phyloP scores from a whole-genome alignment of 1,140 invertebrate species.

The Pseudomyrmex dendroicus region DNA sequence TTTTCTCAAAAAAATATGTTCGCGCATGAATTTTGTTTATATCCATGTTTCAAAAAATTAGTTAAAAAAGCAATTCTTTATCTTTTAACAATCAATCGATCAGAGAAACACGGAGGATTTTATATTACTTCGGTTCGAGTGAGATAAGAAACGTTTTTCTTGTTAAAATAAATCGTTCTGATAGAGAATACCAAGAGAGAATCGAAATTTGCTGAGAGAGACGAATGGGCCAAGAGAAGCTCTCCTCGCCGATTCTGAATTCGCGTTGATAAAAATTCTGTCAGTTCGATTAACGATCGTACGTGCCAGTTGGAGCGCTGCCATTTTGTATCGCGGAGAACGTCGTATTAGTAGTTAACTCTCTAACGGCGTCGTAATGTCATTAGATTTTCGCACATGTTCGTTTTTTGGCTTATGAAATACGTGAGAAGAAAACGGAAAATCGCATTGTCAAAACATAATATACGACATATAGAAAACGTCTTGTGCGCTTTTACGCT shows the following conservation, averaged over 20 bases:
- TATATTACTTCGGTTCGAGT: constrained; percentile 12
- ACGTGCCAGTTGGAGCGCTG: constrained; percentile 61
- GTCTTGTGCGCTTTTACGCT: too few relatives aligned
- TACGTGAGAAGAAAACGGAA: not conserved
- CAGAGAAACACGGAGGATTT: not conserved
- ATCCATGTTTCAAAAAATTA: too few relatives aligned
- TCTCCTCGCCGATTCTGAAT: constrained; percentile 28
- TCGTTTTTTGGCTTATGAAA: constrained; percentile 34
- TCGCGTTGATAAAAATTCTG: constrained; percentile 59
- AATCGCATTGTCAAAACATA: too few relatives aligned
- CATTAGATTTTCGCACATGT: constrained; percentile 16
- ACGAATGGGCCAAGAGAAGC: constrained; percentile 33
- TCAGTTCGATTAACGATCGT: constrained; percentile 59
- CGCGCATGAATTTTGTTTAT: too few relatives aligned
- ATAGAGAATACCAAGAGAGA: constrained; percentile 27
- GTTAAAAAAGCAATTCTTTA: too few relatives aligned
- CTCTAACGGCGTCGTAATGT: constrained; percentile 25
- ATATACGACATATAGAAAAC: too few relatives aligned
- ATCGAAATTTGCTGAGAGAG: constrained; percentile 42
- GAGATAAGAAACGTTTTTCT: constrained; percentile 38
- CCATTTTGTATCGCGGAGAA: constrained; percentile 50
- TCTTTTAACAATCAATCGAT: constrained; percentile 18
- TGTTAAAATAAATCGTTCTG: constrained; percentile 14
- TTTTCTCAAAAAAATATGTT: too few relatives aligned
- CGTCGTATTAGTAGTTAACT: constrained; percentile 38